These are phyloP conservation scores for Australoheros scitulus DNA, from an alignment of 2,113 vertebrate species.

Conservation along the genomic window DNA sequence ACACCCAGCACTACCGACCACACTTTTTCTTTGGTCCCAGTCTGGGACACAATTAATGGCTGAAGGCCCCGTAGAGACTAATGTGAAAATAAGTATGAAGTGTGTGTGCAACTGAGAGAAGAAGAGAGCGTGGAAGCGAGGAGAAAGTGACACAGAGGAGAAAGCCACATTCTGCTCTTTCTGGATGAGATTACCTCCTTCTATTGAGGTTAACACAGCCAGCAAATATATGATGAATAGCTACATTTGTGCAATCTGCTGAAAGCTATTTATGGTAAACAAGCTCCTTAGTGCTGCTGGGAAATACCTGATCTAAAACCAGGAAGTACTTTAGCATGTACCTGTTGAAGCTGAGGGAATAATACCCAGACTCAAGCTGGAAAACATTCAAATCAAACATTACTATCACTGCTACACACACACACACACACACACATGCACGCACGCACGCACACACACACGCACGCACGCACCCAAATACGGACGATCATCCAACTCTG, in stretches of 20 bases:
- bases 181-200: not conserved
- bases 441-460: conserved; percentile 25
- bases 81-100: conserved; percentile 68
- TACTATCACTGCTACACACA: conserved; percentile 9
- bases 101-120: conserved; percentile 42
- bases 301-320: conserved; percentile 46
- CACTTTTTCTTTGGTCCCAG: conserved; percentile 52
- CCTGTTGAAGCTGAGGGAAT: conserved; percentile 46
- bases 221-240: not conserved
- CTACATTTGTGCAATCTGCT: conserved; percentile 23
- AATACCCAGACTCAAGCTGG: conserved; percentile 56
- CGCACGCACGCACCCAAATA: conserved; percentile 25
- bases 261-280: conserved; percentile 37
- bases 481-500: conserved; percentile 27
- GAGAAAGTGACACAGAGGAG: not conserved
- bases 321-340: conserved; percentile 51
- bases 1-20: conserved; percentile 39
- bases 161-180: conserved; percentile 11
- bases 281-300: conserved; percentile 34
- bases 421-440: no score
- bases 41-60: conserved; percentile 74
- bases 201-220: conserved; percentile 5
- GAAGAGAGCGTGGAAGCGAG: conserved; percentile 2
- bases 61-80: conserved; percentile 47
- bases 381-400: conserved; percentile 60